phyloP scores from a whole-genome alignment of 2,797 vertebrate species.

The Dallia pectoralis region DNA sequence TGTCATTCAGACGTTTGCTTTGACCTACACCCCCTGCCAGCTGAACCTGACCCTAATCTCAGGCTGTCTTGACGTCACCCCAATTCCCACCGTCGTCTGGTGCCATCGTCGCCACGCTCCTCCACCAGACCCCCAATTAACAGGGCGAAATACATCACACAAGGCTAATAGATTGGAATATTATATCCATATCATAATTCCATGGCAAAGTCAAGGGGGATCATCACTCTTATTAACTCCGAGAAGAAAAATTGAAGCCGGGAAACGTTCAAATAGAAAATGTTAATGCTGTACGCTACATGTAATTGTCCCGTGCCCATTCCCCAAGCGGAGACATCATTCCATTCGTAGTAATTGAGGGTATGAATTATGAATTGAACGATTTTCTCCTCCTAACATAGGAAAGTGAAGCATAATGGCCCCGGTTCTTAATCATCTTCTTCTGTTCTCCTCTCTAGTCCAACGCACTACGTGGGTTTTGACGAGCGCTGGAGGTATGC shows the following conservation, averaged over 20 bases:
- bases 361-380: slow-evolving; percentile 48
- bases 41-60: neutral
- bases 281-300: slow-evolving; percentile 97
- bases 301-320: slow-evolving; percentile 95
- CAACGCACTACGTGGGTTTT: neutral
- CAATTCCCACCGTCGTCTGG: slow-evolving; percentile 57
- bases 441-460: slow-evolving; percentile 41
- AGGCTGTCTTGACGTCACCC: neutral
- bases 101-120: slow-evolving; percentile 42
- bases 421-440: slow-evolving; percentile 95
- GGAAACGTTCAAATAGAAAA: slow-evolving; percentile 99
- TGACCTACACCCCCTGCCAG: slow-evolving; percentile 6
- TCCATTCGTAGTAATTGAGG: slow-evolving; percentile 99
- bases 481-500: neutral
- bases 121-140: slow-evolving; percentile 87
- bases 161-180: slow-evolving; percentile 99
- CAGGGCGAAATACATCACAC: slow-evolving; percentile 96
- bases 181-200: slow-evolving; percentile 99
- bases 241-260: slow-evolving; percentile 95
- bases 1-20: too few relatives aligned
- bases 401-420: slow-evolving; percentile 94
- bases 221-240: slow-evolving; percentile 99
- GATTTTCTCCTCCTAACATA: slow-evolving; percentile 66
- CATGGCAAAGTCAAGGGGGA: slow-evolving; percentile 99
- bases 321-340: slow-evolving; percentile 90